These are phyloP conservation scores for Agapornis roseicollis DNA, from an alignment of 2,113 vertebrate genomes.

Conservation along the genomic window DNA sequence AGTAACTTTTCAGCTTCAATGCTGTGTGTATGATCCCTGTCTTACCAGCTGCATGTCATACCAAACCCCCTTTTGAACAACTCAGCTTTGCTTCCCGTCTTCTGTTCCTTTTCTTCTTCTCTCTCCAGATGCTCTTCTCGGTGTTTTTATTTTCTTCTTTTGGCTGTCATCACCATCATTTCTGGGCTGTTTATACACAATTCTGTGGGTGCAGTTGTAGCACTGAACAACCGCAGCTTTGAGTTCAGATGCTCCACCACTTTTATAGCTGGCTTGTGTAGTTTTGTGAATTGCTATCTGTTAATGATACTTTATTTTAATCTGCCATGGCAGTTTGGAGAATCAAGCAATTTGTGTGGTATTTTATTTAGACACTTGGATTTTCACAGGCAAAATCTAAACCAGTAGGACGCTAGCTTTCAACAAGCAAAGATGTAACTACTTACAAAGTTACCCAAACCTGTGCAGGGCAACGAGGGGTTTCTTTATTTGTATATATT, in stretches of 20 bases:
- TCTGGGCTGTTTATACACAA: background rate
- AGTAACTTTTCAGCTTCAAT: background rate
- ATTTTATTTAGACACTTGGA: background rate
- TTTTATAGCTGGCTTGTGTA: background rate
- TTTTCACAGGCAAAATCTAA: background rate
- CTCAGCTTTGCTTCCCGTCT: background rate
- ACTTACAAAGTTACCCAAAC: background rate
- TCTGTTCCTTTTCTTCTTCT: background rate
- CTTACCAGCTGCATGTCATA: background rate
- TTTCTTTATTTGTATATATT: background rate
- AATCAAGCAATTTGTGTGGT: background rate
- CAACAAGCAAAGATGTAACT: background rate
- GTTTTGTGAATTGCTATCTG: background rate
- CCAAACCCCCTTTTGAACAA: background rate
- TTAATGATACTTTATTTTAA: background rate
- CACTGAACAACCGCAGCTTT: background rate
- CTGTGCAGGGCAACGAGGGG: background rate
- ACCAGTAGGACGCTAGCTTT: background rate
- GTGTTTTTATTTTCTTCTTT: background rate
- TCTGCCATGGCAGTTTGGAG: background rate
- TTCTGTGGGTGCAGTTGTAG: background rate
- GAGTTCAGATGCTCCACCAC: background rate
- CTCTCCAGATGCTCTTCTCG: background rate
- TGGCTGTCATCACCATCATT: background rate
- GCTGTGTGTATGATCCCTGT: background rate